Conservation (phyloP, 2,113 vertebrate genomes). For the Natator depressus region DNA sequence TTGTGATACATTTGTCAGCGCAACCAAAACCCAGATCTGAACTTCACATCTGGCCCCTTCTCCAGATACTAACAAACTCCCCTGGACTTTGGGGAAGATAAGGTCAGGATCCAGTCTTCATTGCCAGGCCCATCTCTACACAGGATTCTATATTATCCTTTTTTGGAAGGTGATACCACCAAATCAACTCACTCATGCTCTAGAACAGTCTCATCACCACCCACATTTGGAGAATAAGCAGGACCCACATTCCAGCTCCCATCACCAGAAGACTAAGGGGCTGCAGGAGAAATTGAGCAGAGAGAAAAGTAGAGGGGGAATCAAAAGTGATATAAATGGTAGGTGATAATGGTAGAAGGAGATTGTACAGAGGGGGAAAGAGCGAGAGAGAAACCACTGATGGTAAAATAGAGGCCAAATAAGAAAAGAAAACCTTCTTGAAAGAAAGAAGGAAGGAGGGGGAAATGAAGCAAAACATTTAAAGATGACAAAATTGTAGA, state of each 20-base stretch:
- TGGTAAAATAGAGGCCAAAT: neutral
- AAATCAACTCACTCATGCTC: neutral
- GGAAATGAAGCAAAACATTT: neutral
- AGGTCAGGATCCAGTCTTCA: neutral
- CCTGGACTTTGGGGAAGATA: neutral
- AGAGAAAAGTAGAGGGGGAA: neutral
- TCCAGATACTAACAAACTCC: neutral
- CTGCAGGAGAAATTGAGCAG: neutral
- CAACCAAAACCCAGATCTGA: neutral
- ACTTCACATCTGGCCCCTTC: neutral
- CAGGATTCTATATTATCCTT: rapidly evolving
- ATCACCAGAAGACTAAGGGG: neutral
- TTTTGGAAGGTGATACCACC: neutral
- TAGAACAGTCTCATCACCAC: neutral
- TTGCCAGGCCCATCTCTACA: neutral
- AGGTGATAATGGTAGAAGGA: neutral
- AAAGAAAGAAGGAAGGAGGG: neutral
- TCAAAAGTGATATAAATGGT: neutral
- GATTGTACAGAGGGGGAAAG: neutral
- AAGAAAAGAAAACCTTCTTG: neutral
- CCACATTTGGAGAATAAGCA: neutral
- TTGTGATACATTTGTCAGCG: neutral
- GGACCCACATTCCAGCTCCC: neutral
- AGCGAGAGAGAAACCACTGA: neutral
- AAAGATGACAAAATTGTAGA: neutral